A percentile compares a stretch with the other conserved stretches of the same genome.
phyloP scores from a whole-genome alignment of 2,888 invertebrate genomes.

The Sesia apiformis region DNA sequence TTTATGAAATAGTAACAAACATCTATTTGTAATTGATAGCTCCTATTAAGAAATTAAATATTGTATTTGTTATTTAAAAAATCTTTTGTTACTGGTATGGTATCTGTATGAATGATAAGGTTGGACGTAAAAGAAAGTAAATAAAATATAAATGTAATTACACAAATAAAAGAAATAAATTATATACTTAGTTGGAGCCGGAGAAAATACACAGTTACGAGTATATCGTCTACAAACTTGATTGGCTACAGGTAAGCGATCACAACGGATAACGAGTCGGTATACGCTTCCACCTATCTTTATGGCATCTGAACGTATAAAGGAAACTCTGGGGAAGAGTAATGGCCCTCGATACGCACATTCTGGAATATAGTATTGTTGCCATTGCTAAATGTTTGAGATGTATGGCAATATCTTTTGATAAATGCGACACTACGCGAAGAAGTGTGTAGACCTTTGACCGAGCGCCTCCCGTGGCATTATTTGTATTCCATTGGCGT shows the following conservation, averaged over 20 bases:
- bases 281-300: constrained; percentile 48
- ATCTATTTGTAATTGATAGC: no score
- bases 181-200: not conserved
- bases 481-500: constrained; percentile 23
- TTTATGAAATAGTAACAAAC: no score
- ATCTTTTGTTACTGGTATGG: no score
- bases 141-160: not conserved
- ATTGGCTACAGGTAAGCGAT: constrained; percentile 51
- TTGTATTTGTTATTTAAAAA: no score
- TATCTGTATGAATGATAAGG: no score
- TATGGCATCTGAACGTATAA: constrained; percentile 62
- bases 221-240: constrained; percentile 36
- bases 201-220: constrained; percentile 16
- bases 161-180: not conserved
- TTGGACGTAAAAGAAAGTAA: no score
- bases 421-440: constrained; percentile 38
- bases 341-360: constrained; percentile 60
- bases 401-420: constrained; percentile 38
- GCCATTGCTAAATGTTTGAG: constrained; percentile 14
- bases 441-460: constrained; percentile 33
- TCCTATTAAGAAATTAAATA: no score
- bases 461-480: constrained; percentile 27
- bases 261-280: constrained; percentile 40
- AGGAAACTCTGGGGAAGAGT: constrained; percentile 57
- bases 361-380: constrained; percentile 43